Evolutionary conservation across 2,888 invertebrate species (phyloP).

Genomic region (Syrphus vitripennis): DNA sequence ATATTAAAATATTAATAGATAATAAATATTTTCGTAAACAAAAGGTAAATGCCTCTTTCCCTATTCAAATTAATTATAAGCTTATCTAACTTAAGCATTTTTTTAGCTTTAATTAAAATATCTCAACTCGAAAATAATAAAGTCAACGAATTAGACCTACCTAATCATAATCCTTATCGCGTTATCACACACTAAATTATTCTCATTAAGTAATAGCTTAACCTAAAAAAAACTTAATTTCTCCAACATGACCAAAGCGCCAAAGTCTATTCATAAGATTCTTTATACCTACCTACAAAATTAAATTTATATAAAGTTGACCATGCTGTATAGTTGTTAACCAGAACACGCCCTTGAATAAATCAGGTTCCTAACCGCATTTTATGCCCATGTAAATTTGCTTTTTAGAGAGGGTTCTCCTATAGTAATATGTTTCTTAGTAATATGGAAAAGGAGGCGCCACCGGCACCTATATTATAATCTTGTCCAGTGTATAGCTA

Average conservation of each 20-base stretch:
- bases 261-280: constrained; percentile 14
- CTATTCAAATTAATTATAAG: background rate
- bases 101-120: background rate
- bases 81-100: background rate
- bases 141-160: background rate
- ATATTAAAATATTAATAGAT: too few species aligned
- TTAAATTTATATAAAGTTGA: too few species aligned
- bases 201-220: constrained; percentile 15
- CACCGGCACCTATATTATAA: background rate
- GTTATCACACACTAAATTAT: background rate
- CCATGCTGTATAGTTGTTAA: constrained; percentile 12
- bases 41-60: too few species aligned
- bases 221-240: constrained; percentile 15
- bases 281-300: too few species aligned
- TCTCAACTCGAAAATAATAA: background rate
- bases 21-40: too few species aligned
- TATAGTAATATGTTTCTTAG: background rate
- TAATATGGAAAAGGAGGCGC: background rate
- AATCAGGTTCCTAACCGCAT: constrained; percentile 31
- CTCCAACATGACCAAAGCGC: background rate
- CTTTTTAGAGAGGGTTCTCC: background rate
- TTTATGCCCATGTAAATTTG: constrained; percentile 7
- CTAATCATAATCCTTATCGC: background rate
- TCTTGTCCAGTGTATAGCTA: background rate
- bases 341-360: constrained; percentile 35